Base-by-base conservation (phyloP, 2,888 invertebrate species). In the Nipponacmea schrenckii region DNA sequence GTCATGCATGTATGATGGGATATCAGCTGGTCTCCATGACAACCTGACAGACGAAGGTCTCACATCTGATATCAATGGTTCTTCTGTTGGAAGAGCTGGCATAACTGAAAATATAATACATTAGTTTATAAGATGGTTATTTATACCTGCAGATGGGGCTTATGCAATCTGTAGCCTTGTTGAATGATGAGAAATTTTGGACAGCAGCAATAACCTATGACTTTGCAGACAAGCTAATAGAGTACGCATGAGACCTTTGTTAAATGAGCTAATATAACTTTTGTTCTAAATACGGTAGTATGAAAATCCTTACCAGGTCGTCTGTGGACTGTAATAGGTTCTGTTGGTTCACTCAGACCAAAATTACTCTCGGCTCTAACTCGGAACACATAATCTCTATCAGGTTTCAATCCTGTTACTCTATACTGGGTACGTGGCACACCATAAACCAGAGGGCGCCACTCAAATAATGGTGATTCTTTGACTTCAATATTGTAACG, bases 361-460 rank as follows among this genome's bases (percentile, higher is more conserved):
- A 94, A 96, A 88, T 96, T 95, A 90, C 98, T 99, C 88, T 98
- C 97, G 2, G 98, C 98, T 50, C 97, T 92, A 56, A 98, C 93
- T 74, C 99, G 92, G 91, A 98, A 97, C 89, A 94, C 94, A 90
- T 99, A 99, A 90, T 98, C 97, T 77, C 94, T 92, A 91, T 95
- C 95, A 0, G 98, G 96, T 85, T 95, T 94, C 77, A 98, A 81
- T 20, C 82, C 83, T 0, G 78, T 82, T 15, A 85, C 77, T 67
- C 80, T 80, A 73, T 81, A 80, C 67, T 81, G 81, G 2, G 85
- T 84, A 56, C 80, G 80, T 26, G 81, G 79, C 8, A 86, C 79
- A 56, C 80, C 82, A 44, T 80, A 77, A 12, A 79, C 78, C 24
- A 95, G 94, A 0, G 95, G 94, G 87, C 94, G 94, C 85, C 85